phyloP scores from a whole-genome alignment of 1,140 invertebrate genomes.

The Drosophila pallidifrons region DNA sequence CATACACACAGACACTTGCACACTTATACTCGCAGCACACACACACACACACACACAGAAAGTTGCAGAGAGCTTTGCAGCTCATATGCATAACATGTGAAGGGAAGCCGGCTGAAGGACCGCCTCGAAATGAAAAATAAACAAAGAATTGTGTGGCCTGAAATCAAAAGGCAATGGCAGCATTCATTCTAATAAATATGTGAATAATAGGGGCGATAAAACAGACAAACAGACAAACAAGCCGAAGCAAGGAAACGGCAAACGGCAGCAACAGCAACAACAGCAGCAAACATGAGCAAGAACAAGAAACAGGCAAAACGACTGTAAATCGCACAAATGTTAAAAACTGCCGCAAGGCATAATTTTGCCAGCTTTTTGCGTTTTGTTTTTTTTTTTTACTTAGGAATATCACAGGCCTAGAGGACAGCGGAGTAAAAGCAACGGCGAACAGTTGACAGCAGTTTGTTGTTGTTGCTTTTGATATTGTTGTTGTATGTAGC shows the following conservation, averaged over 20 bases:
- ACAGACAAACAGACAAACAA: slow-evolving; percentile 19
- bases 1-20: slow-evolving; percentile 13
- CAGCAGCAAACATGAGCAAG: slow-evolving; percentile 17
- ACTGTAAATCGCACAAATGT: slow-evolving; percentile 49
- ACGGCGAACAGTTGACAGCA: slow-evolving; percentile 45
- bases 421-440: background rate
- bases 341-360: slow-evolving; percentile 54
- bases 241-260: slow-evolving; percentile 31
- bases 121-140: slow-evolving; percentile 74
- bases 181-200: slow-evolving; percentile 74
- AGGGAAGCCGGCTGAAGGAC: slow-evolving; percentile 30
- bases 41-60: slow-evolving; percentile 7
- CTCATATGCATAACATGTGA: slow-evolving; percentile 71
- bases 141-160: slow-evolving; percentile 62
- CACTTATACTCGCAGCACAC: slow-evolving; percentile 27
- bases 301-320: slow-evolving; percentile 26
- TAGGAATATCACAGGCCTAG: slow-evolving; percentile 2
- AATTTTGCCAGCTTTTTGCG: slow-evolving; percentile 48
- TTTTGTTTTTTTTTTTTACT: slow-evolving; percentile 26
- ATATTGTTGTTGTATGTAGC: slow-evolving; percentile 15
- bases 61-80: slow-evolving; percentile 33
- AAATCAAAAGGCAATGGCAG: slow-evolving; percentile 57
- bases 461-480: slow-evolving; percentile 32
- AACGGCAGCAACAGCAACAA: slow-evolving; percentile 31
- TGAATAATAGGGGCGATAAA: slow-evolving; percentile 78